Evolutionary conservation across 2,888 invertebrate species (phyloP).

Genomic region (Archips xylosteana): DNA sequence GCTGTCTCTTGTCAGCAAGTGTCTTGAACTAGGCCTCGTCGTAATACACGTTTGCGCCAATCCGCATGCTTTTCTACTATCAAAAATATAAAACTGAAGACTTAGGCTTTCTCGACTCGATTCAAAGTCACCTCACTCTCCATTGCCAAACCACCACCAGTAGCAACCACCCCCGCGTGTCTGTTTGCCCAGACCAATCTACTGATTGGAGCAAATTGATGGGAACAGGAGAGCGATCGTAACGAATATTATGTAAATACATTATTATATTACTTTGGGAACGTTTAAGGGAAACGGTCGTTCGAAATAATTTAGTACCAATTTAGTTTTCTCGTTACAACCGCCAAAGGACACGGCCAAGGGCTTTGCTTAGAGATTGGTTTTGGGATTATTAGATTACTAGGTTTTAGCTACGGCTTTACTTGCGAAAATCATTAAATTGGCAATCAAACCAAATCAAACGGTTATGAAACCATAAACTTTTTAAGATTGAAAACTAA

Average conservation of each 20-base stretch:
- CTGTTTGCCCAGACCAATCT: conserved; percentile 45
- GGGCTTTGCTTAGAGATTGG: neutral
- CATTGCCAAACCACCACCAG: neutral
- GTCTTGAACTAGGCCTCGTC: no score
- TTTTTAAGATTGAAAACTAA: no score
- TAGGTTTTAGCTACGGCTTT: no score
- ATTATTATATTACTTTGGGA: conserved; percentile 27
- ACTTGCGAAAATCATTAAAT: no score
- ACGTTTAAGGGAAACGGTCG: conserved; percentile 3
- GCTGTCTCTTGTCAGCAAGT: no score
- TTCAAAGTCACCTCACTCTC: conserved; percentile 4
- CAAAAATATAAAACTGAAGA: no score
- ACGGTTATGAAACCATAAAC: no score
- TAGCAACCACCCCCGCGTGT: conserved; percentile 5
- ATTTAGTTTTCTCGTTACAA: neutral
- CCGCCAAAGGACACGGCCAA: neutral
- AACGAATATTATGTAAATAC: conserved; percentile 30
- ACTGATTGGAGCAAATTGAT: conserved; percentile 50
- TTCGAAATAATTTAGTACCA: neutral
- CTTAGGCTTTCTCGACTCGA: neutral
- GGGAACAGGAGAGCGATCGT: conserved; percentile 34
- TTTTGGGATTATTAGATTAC: no score
- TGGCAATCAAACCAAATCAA: no score
- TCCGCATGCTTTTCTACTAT: no score
- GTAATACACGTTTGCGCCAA: no score